Percentiles rank a stretch among this genome's conserved stretches.
Evolutionary conservation across 2,888 invertebrate species (phyloP).

Genomic region (Zhuqinia jingwanae): DNA sequence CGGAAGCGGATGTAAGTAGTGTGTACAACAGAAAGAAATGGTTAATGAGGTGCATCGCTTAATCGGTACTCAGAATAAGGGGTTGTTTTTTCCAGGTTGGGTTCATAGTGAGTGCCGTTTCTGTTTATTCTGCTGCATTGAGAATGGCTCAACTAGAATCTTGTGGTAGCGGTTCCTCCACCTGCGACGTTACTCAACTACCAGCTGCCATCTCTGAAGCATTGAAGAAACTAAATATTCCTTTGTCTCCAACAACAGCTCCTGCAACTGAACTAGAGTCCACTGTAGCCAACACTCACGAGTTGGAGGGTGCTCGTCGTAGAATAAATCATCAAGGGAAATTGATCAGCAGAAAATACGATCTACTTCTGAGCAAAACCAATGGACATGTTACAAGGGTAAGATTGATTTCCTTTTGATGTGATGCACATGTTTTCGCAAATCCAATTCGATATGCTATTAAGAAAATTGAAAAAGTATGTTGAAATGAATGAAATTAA

Average conservation of each 20-base stretch:
- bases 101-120: conserved; percentile 80
- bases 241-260: conserved; percentile 69
- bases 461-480: not conserved
- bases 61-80: too few species aligned
- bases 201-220: conserved; percentile 75
- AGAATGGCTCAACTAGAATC: conserved; percentile 80
- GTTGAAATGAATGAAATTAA: not conserved
- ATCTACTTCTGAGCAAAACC: conserved; percentile 75
- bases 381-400: conserved; percentile 76
- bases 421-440: not conserved
- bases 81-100: conserved; percentile 72
- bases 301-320: conserved; percentile 78
- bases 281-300: conserved; percentile 78
- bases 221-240: conserved; percentile 77
- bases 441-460: too few species aligned
- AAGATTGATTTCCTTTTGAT: conserved; percentile 21
- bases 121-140: conserved; percentile 80
- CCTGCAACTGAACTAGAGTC: conserved; percentile 70
- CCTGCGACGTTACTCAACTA: conserved; percentile 72
- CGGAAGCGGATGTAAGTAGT: conserved; percentile 79
- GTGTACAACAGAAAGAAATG: too few species aligned
- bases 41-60: too few species aligned
- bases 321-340: conserved; percentile 79
- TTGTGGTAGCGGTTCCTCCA: conserved; percentile 62
- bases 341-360: conserved; percentile 77